Evolutionary conservation across 1,140 invertebrate species (phyloP), one percentile per base, ranked within the genome.

Genomic region (Drosophila ercepeae): DNA sequence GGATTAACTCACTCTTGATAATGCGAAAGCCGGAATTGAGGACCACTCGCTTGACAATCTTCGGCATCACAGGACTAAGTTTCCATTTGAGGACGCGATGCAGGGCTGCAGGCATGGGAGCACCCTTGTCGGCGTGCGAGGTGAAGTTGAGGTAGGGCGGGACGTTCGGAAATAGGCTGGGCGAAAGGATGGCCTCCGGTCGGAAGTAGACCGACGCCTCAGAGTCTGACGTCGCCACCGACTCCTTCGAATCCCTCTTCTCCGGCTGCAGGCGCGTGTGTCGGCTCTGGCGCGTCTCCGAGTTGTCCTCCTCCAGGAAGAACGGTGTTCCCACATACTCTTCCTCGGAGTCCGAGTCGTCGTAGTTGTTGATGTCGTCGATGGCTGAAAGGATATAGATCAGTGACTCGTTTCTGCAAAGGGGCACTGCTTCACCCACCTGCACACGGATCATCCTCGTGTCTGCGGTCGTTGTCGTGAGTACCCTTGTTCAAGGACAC

Each of bases 101-200:
- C 53, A 97, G 92, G 9, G 94, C 92, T 32, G 93, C 88, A 0
- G 97, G 97, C 82, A 93, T 93, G 13, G 92, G 67, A 1, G 93
- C 92, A 78, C 93, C 92, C 77, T 95, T 94, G 65, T 95, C 93
- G 53, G 96, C 95, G 90, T 96, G 95, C 0, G 93, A 92, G 19
- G 95, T 94, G 91, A 99, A 99, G 74, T 94, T 95, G 25, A 99
- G 94, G 78, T 97, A 98, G 0, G 98, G 97, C 18, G 98, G 96
- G 39, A 98, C 96, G 89, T 97, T 93, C 0, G 95, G 93, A 91
- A 99, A 99, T 0, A 98, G 88, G 49, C 95, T 96, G 13, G 92
- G 92, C 11, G 95, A 93, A 4, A 96, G 91, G 51, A 95, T 95
- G 59, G 75, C 46, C 1, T 75, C 68, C 0, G 90, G 90, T 19